phyloP scores from a whole-genome alignment of 2,113 vertebrate genomes.

The Tragelaphus imberbis region DNA sequence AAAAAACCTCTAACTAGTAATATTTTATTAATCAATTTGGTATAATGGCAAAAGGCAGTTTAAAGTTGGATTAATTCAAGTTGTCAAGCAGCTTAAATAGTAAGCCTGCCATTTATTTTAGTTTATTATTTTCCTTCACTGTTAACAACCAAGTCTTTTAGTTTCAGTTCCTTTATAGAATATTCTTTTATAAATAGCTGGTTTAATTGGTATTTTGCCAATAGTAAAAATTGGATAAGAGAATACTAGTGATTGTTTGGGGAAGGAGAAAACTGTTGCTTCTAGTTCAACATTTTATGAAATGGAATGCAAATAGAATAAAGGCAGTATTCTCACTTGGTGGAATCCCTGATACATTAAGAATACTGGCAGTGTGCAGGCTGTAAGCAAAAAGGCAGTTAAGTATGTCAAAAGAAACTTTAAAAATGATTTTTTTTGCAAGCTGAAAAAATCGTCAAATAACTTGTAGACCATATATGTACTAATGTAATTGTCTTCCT shows the following conservation, averaged over 20 bases:
- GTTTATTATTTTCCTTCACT: background rate
- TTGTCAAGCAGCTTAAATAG: background rate
- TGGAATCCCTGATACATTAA: slow-evolving; percentile 64
- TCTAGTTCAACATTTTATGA: slow-evolving; percentile 23
- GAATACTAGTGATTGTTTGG: slow-evolving; percentile 47
- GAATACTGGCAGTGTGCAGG: slow-evolving; percentile 66
- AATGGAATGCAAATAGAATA: slow-evolving; percentile 62
- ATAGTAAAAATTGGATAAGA: slow-evolving; percentile 47
- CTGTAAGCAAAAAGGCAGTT: slow-evolving; percentile 68
- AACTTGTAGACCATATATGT: slow-evolving; percentile 65
- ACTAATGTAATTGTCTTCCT: slow-evolving; percentile 77
- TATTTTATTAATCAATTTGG: background rate
- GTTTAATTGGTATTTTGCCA: slow-evolving; percentile 38
- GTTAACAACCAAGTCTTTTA: slow-evolving; percentile 32
- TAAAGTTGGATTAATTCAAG: background rate
- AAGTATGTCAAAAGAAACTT: slow-evolving; percentile 69
- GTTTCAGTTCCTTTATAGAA: background rate
- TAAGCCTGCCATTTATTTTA: slow-evolving; percentile 21
- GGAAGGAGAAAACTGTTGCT: background rate
- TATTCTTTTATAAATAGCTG: slow-evolving; percentile 28
- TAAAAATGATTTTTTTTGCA: slow-evolving; percentile 62
- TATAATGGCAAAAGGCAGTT: background rate
- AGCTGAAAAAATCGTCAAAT: slow-evolving; percentile 63
- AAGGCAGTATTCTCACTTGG: slow-evolving; percentile 58
- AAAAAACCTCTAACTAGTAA: background rate